A percentile compares a stretch with the other conserved stretches of the same genome.
phyloP scores from a whole-genome alignment of 2,797 vertebrate genomes.

The Coregonus sp. region DNA sequence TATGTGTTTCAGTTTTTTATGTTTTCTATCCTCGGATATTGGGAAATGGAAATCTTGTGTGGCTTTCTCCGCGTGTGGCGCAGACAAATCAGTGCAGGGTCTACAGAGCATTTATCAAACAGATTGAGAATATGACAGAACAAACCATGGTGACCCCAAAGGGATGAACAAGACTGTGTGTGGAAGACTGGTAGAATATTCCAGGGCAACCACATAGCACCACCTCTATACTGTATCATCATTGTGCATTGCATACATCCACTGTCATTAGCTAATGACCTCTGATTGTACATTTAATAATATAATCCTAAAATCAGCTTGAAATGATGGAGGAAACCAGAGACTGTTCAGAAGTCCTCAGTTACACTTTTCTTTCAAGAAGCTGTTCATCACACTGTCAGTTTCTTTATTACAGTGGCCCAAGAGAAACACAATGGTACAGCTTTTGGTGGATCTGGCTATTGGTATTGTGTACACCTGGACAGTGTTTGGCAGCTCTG shows the following conservation, averaged over 20 bases:
- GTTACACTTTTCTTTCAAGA: neutral
- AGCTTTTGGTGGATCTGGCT: neutral
- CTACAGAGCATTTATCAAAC: constrained; percentile 54
- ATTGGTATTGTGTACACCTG: constrained; percentile 2
- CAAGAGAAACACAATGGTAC: neutral
- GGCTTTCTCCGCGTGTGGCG: constrained; percentile 32
- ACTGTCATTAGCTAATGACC: constrained; percentile 51
- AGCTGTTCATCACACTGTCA: neutral
- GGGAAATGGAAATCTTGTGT: constrained; percentile 1
- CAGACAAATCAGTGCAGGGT: constrained; percentile 52
- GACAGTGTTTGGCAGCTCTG: neutral
- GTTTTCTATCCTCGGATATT: neutral
- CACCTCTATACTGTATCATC: constrained; percentile 45
- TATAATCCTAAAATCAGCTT: neutral
- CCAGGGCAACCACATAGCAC: neutral
- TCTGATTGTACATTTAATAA: neutral
- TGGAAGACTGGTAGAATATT: constrained; percentile 18
- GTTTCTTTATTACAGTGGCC: neutral
- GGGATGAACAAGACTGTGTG: constrained; percentile 23
- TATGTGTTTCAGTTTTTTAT: neutral
- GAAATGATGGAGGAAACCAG: neutral
- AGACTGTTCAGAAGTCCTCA: neutral
- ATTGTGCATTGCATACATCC: constrained; percentile 22
- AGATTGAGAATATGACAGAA: constrained; percentile 43
- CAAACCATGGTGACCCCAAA: constrained; percentile 34